Base-by-base conservation (phyloP, 2,113 vertebrate genomes). In the Austrofundulus limnaeus region DNA sequence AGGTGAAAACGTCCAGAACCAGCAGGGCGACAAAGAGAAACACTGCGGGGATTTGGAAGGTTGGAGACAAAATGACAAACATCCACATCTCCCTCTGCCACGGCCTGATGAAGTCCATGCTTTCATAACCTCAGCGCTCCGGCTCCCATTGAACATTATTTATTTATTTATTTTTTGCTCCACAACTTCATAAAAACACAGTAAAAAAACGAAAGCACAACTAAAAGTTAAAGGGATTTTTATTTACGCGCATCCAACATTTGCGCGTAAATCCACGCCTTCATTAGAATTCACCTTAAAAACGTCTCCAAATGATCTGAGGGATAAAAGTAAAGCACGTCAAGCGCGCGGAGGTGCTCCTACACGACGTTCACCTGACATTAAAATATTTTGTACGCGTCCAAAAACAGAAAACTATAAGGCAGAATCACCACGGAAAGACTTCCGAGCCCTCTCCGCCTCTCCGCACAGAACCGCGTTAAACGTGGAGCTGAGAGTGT, bases 1-100 rank as follows among this genome's bases (percentile, higher is more conserved):
- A 66, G 68, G 59, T 42, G 87, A 89, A 80, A 77, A 83, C 82
- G 62, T 83, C 84, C 85, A 88, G 85, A 87, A 39, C 75, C 72
- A 21, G n/a, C 16, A 43, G 66, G 7, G 78, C 73, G 52, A 77
- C 50, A 70, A 78, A 83, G 62, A 43, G 58, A 49, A 80, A 77
- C 77, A 75, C 20, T 2, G 70, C 11, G n/a, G 60, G 56, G 31
- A 54, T 70, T 66, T 41, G 17, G 45, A 68, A 42, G 75, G 72
- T 60, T 34, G 69, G 71, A 72, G 77, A 67, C 55, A 42, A 23
- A 80, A n/a, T 77, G 83, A 81, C 75, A 87, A 76, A 83, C 67
- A 76, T 66, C 51, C 78, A 70, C 69, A 57, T n/a, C 16, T 17
- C n/a, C 65, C 76, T 71, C 71, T 43, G 17, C 28, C 76, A 66